Conservation (phyloP, 2,888 invertebrate species). For the Dascillus cervinus region DNA sequence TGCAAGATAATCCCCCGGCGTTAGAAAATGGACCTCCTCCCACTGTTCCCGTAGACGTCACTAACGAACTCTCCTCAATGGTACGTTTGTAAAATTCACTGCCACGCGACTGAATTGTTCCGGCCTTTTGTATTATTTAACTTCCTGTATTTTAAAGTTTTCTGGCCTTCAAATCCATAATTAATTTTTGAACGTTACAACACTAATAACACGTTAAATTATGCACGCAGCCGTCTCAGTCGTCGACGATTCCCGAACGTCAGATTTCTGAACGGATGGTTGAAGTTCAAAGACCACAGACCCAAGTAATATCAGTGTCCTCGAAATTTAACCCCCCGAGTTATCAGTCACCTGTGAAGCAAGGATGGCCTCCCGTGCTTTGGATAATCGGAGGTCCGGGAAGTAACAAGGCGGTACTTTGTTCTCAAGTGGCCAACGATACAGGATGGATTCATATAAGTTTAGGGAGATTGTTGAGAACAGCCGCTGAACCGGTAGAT, state of each 20-base stretch:
- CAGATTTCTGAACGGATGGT: constrained; percentile 7
- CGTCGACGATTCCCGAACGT: too few relatives aligned
- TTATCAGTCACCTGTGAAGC: constrained; percentile 33
- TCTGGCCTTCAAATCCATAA: too few relatives aligned
- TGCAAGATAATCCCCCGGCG: constrained; percentile 56
- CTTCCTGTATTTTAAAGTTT: too few relatives aligned
- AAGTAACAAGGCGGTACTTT: constrained; percentile 78
- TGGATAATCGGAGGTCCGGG: constrained; percentile 78
- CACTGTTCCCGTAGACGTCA: constrained; percentile 47
- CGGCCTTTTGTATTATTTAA: too few relatives aligned
- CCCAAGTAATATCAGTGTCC: constrained; percentile 37
- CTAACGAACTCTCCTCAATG: constrained; percentile 35
- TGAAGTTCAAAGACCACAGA: constrained; percentile 26
- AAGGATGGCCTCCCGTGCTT: constrained; percentile 36
- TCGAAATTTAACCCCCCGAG: constrained; percentile 23
- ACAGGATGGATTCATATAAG: constrained; percentile 72
- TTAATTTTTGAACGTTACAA: too few relatives aligned
- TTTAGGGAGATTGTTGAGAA: constrained; percentile 69
- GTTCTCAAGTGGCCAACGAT: constrained; percentile 61
- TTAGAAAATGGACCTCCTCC: constrained; percentile 54
- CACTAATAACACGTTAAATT: too few relatives aligned
- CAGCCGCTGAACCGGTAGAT: constrained; percentile 56
- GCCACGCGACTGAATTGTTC: too few relatives aligned
- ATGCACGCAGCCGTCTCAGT: not conserved
- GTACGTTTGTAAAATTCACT: constrained; percentile 18